Evolutionary conservation across 1,140 invertebrate species (phyloP).

Genomic region (Drosophila orosa): DNA sequence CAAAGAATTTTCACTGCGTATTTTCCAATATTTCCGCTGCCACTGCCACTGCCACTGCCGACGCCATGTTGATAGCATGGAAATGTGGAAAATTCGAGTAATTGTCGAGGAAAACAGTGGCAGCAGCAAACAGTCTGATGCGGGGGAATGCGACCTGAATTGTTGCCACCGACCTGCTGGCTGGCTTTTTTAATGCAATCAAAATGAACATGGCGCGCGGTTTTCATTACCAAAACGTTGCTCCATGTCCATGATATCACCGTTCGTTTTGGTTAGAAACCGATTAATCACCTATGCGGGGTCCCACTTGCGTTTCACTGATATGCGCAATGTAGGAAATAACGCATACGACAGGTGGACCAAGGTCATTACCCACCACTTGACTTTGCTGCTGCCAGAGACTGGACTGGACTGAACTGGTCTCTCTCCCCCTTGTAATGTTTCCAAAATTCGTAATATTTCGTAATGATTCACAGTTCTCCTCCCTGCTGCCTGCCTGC

Average conservation of each 20-base stretch:
- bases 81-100: slow-evolving; percentile 65
- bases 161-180: slow-evolving; percentile 12
- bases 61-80: slow-evolving; percentile 43
- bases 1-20: slow-evolving; percentile 71
- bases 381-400: slow-evolving; percentile 33
- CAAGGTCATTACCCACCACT: slow-evolving; percentile 76
- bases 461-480: slow-evolving; percentile 70
- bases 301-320: slow-evolving; percentile 10
- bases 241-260: slow-evolving; percentile 65
- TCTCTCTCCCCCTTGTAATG: slow-evolving; percentile 33
- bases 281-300: slow-evolving; percentile 33
- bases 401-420: neutral
- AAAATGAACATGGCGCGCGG: slow-evolving; percentile 25
- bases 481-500: neutral
- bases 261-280: slow-evolving; percentile 12
- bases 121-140: slow-evolving; percentile 21
- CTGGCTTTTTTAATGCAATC: slow-evolving; percentile 34
- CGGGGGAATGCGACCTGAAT: slow-evolving; percentile 37
- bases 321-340: slow-evolving; percentile 53
- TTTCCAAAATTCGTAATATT: slow-evolving; percentile 38
- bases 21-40: slow-evolving; percentile 49
- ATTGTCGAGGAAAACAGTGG: slow-evolving; percentile 33
- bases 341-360: slow-evolving; percentile 77
- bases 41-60: slow-evolving; percentile 10
- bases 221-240: slow-evolving; percentile 41